Percentiles rank a stretch among this genome's conserved stretches.
Evolutionary conservation across 2,888 invertebrate genomes (phyloP).

Genomic region (Habrosyne pyritoides): DNA sequence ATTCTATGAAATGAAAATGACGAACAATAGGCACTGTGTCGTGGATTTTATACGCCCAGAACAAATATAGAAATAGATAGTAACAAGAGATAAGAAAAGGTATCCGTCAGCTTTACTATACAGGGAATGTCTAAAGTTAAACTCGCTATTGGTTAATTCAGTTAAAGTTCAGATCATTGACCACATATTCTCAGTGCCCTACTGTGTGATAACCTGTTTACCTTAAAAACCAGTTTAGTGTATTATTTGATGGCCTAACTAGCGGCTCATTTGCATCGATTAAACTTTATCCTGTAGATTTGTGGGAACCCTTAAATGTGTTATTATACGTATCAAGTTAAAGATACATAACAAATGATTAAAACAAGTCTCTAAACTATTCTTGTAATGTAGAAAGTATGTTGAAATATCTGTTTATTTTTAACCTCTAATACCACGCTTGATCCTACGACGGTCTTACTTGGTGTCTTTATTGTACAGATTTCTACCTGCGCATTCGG

Average conservation of each 20-base stretch:
- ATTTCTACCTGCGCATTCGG: conserved; percentile 74
- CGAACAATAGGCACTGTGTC: too few relatives aligned
- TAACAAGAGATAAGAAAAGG: too few relatives aligned
- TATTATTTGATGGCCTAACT: not conserved
- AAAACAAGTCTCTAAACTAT: too few relatives aligned
- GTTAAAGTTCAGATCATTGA: not conserved
- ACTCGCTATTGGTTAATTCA: too few relatives aligned
- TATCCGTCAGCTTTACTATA: too few relatives aligned
- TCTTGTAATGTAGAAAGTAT: too few relatives aligned
- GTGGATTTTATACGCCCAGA: too few relatives aligned
- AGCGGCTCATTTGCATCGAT: not conserved
- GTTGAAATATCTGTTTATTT: not conserved
- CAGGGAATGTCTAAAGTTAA: too few relatives aligned
- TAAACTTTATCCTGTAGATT: not conserved
- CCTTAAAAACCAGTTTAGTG: not conserved
- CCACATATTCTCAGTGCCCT: not conserved
- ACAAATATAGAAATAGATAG: too few relatives aligned
- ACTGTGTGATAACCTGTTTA: not conserved
- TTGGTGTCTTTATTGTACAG: conserved; percentile 37
- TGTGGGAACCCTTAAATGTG: not conserved
- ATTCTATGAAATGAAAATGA: too few relatives aligned
- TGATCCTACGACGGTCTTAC: conserved; percentile 4
- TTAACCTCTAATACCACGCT: not conserved
- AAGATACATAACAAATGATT: too few relatives aligned
- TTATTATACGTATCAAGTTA: not conserved